phyloP scores from a whole-genome alignment of 2,797 vertebrate species.

The Malacoraja senta region DNA sequence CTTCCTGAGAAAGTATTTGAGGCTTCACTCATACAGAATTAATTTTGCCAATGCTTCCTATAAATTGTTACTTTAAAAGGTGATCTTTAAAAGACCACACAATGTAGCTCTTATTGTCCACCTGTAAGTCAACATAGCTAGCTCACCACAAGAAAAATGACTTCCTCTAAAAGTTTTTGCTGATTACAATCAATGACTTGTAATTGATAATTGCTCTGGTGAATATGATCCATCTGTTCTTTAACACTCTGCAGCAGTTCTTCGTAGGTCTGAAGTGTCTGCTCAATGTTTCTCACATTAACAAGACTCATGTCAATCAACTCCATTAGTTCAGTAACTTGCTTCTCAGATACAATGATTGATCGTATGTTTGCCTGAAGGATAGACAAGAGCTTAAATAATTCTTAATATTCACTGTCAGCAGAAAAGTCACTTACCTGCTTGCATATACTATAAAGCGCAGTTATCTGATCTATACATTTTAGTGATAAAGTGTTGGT shows the following conservation, averaged over 20 bases:
- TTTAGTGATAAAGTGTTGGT: neutral
- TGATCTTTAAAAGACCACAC: neutral
- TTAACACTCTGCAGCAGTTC: slow-evolving; percentile 45
- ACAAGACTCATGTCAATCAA: slow-evolving; percentile 43
- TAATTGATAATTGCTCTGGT: slow-evolving; percentile 43
- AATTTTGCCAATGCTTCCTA: too few relatives aligned
- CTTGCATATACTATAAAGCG: neutral
- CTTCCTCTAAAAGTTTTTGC: slow-evolving; percentile 44
- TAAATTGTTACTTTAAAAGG: too few relatives aligned
- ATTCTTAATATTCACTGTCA: neutral
- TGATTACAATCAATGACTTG: slow-evolving; percentile 41
- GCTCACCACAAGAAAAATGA: slow-evolving; percentile 46
- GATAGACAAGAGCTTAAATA: neutral
- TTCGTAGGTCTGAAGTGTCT: slow-evolving; percentile 41
- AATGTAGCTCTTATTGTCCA: neutral
- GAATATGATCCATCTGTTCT: slow-evolving; percentile 51
- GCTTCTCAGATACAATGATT: slow-evolving; percentile 45
- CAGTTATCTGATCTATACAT: neutral
- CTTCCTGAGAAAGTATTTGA: too few relatives aligned
- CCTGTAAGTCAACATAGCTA: neutral
- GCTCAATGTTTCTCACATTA: slow-evolving; percentile 47
- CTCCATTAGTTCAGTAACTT: slow-evolving; percentile 43
- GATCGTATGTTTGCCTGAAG: slow-evolving; percentile 45
- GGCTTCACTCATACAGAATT: too few relatives aligned
- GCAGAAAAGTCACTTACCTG: neutral